Evolutionary conservation across 2,888 invertebrate genomes (phyloP).

Genomic region (Eupithecia tripunctaria): DNA sequence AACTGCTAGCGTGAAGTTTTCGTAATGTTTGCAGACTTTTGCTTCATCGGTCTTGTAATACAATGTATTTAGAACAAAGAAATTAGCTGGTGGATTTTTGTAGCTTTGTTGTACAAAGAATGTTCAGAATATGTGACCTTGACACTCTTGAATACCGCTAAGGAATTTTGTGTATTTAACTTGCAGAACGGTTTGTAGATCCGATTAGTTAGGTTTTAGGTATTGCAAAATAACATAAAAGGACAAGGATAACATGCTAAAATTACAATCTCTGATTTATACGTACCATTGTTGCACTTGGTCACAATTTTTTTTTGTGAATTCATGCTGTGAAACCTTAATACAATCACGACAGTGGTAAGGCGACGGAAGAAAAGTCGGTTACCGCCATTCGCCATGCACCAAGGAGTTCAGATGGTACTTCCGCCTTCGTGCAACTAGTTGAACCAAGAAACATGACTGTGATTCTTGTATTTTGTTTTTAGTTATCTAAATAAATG

Average conservation of each 20-base stretch:
- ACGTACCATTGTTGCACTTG: not conserved
- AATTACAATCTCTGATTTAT: not conserved
- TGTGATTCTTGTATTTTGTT: not conserved
- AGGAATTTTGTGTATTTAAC: slow-evolving; percentile 1
- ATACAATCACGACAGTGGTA: not conserved
- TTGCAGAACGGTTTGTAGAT: not conserved
- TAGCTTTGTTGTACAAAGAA: slow-evolving; percentile 20
- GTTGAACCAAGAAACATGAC: not conserved
- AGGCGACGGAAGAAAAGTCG: slow-evolving; percentile 8
- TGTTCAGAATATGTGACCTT: slow-evolving; percentile 23
- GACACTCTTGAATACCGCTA: slow-evolving; percentile 14
- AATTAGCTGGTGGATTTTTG: slow-evolving; percentile 23
- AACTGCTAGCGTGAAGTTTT: slow-evolving; percentile 51
- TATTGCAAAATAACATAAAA: not conserved
- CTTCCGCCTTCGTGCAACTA: slow-evolving; percentile 2
- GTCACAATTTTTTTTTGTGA: not conserved
- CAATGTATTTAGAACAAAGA: slow-evolving; percentile 35
- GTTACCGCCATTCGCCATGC: slow-evolving; percentile 9
- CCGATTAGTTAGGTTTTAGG: not conserved
- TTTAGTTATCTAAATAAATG: not conserved
- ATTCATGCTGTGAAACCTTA: slow-evolving; percentile 1
- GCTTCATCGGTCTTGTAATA: slow-evolving; percentile 52
- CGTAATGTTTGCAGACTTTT: slow-evolving; percentile 56
- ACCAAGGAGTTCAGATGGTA: slow-evolving; percentile 9
- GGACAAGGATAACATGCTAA: not conserved